Conservation (phyloP, 1,140 invertebrate genomes). For the Diorhabda sublineata region DNA sequence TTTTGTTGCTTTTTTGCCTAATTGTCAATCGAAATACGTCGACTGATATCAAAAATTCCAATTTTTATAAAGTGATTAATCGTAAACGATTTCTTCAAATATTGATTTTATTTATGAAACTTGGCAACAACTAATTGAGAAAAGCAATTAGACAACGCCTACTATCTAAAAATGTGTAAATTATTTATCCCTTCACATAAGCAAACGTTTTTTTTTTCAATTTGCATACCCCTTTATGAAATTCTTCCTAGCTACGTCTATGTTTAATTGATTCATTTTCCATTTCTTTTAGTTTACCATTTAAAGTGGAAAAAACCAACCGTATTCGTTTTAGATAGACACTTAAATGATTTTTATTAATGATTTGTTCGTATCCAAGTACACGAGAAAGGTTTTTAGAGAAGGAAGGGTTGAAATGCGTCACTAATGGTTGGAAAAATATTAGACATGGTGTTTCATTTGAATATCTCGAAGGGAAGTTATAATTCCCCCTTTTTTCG, state of each 20-base stretch:
- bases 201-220: too few relatives aligned
- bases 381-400: conserved; percentile 19
- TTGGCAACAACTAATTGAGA: too few relatives aligned
- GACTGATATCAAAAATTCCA: too few relatives aligned
- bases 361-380: conserved; percentile 7
- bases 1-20: too few relatives aligned
- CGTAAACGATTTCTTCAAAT: too few relatives aligned
- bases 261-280: background rate
- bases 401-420: conserved; percentile 14
- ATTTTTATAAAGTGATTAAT: too few relatives aligned
- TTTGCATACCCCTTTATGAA: too few relatives aligned
- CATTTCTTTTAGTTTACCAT: conserved; percentile 20
- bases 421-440: conserved; percentile 14
- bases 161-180: too few relatives aligned
- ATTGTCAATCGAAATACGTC: too few relatives aligned
- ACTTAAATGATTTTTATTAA: conserved; percentile 19
- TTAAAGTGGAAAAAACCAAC: conserved; percentile 19
- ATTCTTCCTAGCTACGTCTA: background rate
- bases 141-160: too few relatives aligned
- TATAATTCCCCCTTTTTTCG: background rate
- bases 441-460: conserved; percentile 18
- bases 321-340: conserved; percentile 8
- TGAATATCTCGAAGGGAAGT: conserved; percentile 13
- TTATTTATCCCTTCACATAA: too few relatives aligned
- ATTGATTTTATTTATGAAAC: too few relatives aligned